Base-by-base conservation (phyloP, 2,113 vertebrate species). In the Hemiscyllium ocellatum region DNA sequence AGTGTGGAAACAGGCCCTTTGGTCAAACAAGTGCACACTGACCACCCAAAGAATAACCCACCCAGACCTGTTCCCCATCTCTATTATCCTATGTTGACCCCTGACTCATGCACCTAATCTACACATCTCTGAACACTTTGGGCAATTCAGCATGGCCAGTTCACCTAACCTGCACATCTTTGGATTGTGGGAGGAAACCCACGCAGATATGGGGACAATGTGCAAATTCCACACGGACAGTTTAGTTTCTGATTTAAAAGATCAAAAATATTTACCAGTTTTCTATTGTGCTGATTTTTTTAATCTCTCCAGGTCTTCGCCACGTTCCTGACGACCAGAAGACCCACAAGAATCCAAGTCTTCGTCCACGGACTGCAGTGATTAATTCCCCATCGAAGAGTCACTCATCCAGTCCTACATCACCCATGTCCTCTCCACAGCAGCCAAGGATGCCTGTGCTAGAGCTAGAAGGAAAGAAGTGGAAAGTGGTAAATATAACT, bases 391-490 rank as follows among this genome's bases (percentile, higher is more conserved):
- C 98, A 0, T 96, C 97, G 89, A 99, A 98, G 97, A 97, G 96
- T 96, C 98, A 97, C 95, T 96, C 96, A 69, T 90, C 97, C 0
- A 97, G 96, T 56, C 96, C 96, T 15, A 96, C 97, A 2, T 96
- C 97, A 95, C 96, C 97, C 50, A 97, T 90, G 72, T 97, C 97
- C 12, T 95, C 96, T 22, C 96, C 97, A 0, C 97, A 97, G 19
- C 97, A 98, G 97, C 98, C 97, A 91, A 98, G 97, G 65, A 61
- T 96, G 42, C 98, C 99, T 20, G 96, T 99, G 96, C 96, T 99
- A 85, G 98, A 98, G 97, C 97, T 99, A 96, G 99, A 99, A 96
- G 99, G 99, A 95, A 99, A 99, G 97, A 99, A 99, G 96, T 99
- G 99, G 99, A 98, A 98, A 97, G 99, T 99, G 98, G 99, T 99